Conservation (phyloP, 1,140 invertebrate species). For the Bombus pyrosoma region DNA sequence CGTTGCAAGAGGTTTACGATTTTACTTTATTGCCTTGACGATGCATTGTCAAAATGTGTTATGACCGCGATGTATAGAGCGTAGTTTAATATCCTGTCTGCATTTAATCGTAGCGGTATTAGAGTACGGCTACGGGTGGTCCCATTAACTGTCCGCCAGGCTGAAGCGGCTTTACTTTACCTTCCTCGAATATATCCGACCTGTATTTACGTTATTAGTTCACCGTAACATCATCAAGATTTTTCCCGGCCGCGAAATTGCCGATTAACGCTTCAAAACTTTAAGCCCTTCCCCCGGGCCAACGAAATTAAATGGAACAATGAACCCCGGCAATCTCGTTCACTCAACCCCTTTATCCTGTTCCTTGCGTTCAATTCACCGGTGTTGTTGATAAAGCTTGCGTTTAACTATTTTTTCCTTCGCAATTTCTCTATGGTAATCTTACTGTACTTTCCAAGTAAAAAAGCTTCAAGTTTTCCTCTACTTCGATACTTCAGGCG, state of each 20-base stretch:
- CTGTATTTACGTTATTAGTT: slow-evolving; percentile 72
- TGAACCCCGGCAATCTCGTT: slow-evolving; percentile 36
- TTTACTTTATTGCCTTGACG: slow-evolving; percentile 75
- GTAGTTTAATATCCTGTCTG: slow-evolving; percentile 80
- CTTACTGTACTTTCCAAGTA: background rate
- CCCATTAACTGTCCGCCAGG: slow-evolving; percentile 73
- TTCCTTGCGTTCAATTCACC: slow-evolving; percentile 19
- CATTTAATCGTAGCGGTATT: slow-evolving; percentile 79
- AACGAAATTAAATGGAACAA: slow-evolving; percentile 57
- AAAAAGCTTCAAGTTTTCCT: background rate
- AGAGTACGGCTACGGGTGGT: slow-evolving; percentile 74
- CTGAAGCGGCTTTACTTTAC: slow-evolving; percentile 68
- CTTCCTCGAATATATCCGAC: slow-evolving; percentile 66
- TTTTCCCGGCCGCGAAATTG: slow-evolving; percentile 55
- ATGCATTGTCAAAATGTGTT: slow-evolving; percentile 80
- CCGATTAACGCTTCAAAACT: slow-evolving; percentile 60
- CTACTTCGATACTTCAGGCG: background rate
- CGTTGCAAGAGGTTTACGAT: slow-evolving; percentile 75
- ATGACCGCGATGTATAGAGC: slow-evolving; percentile 68
- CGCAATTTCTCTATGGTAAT: background rate
- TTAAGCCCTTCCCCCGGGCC: background rate
- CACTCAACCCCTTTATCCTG: slow-evolving; percentile 8
- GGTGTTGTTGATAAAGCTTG: background rate
- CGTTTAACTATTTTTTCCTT: slow-evolving; percentile 1
- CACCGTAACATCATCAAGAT: slow-evolving; percentile 64